Percentiles rank a stretch among this genome's conserved stretches.
These are phyloP conservation scores for Zygogramma bicolorata DNA, from an alignment of 2,888 invertebrate species.

Conservation along the genomic window DNA sequence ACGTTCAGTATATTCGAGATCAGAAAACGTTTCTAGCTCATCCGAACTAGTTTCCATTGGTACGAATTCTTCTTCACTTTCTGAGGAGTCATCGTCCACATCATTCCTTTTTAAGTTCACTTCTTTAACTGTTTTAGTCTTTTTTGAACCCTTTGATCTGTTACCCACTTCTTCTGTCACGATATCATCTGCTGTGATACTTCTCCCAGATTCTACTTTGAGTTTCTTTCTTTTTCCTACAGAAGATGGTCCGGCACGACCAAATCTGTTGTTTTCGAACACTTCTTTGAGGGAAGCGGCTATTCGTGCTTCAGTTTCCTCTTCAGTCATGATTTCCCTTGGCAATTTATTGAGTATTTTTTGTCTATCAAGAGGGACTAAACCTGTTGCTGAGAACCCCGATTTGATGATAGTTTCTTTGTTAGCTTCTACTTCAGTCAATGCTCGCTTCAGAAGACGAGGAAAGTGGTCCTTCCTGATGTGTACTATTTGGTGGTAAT, in stretches of 20 bases:
- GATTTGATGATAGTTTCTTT: slow-evolving; percentile 21
- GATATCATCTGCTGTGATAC: slow-evolving; percentile 14
- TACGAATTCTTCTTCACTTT: slow-evolving; percentile 6
- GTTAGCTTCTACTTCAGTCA: slow-evolving; percentile 2
- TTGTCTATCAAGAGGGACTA: slow-evolving; percentile 16
- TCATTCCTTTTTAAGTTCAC: background rate
- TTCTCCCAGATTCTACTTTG: slow-evolving; percentile 17
- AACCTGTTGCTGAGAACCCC: slow-evolving; percentile 18
- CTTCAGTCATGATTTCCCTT: slow-evolving; percentile 10
- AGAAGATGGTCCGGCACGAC: slow-evolving; percentile 4
- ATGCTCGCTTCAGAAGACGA: background rate
- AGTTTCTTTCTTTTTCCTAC: slow-evolving; percentile 21
- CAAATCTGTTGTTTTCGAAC: slow-evolving; percentile 17
- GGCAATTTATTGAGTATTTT: slow-evolving; percentile 21
- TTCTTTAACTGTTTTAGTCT: background rate
- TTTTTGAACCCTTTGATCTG: background rate
- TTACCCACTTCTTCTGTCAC: background rate
- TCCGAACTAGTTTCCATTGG: background rate
- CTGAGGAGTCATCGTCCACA: background rate
- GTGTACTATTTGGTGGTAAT: slow-evolving; percentile 19
- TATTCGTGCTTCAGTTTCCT: background rate
- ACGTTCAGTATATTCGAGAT: background rate
- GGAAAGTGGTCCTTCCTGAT: background rate
- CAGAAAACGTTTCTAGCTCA: background rate
- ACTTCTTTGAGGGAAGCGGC: slow-evolving; percentile 11